phyloP scores from a whole-genome alignment of 2,113 vertebrate genomes.

The Pao palembangensis region DNA sequence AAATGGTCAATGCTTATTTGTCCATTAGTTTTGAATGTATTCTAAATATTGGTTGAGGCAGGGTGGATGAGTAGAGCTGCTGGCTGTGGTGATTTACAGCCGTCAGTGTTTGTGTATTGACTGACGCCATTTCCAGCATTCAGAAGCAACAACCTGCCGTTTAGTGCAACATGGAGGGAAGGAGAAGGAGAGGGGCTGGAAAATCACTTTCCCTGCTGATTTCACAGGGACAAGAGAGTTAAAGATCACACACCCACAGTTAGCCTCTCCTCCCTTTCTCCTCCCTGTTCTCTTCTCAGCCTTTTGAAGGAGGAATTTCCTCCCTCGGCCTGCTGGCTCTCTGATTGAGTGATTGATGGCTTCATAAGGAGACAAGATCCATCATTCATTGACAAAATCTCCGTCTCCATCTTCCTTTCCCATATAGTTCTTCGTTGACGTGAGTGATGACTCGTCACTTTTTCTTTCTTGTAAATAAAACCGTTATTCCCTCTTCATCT shows the following conservation, averaged over 20 bases:
- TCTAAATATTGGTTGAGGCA: not conserved
- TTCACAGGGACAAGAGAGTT: conserved; percentile 67
- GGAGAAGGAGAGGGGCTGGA: conserved; percentile 43
- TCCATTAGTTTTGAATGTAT: no score
- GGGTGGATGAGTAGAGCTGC: not conserved
- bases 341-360: conserved; percentile 77
- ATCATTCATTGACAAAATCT: conserved; percentile 47
- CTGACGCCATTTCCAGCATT: conserved; percentile 40
- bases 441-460: not conserved
- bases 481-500: not conserved
- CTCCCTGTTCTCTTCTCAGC: conserved; percentile 43
- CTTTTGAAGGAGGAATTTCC: conserved; percentile 62
- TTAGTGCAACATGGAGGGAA: conserved; percentile 40
- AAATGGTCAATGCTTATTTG: no score
- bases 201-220: conserved; percentile 78
- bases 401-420: not conserved
- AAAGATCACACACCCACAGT: conserved; percentile 73
- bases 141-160: conserved; percentile 27
- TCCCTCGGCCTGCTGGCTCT: conserved; percentile 61
- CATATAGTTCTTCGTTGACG: not conserved
- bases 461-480: not conserved
- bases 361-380: conserved; percentile 73
- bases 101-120: conserved; percentile 32
- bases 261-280: conserved; percentile 52
- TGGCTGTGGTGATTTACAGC: not conserved